A percentile compares a stretch with the other conserved stretches of the same genome.
Evolutionary conservation across 2,113 vertebrate genomes (phyloP).

Genomic region (Poeciliopsis retropinna): DNA sequence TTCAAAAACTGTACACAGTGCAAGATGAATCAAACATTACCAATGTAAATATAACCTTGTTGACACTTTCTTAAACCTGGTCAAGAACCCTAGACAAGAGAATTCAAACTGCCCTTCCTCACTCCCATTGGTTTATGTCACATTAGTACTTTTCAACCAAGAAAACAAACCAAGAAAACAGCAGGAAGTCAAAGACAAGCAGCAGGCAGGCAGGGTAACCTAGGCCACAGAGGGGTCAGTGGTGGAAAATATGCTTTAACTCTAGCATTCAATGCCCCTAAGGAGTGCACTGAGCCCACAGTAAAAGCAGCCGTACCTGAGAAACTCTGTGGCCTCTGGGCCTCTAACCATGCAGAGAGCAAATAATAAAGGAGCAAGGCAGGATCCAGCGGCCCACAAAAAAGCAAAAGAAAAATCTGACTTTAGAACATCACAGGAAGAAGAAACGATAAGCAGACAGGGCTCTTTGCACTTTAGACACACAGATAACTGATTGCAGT

Average conservation of each 20-base stretch:
- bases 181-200: slow-evolving; percentile 27
- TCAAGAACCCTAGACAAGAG: background rate
- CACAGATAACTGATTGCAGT: too few relatives aligned
- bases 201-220: slow-evolving; percentile 24
- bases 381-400: slow-evolving; percentile 47
- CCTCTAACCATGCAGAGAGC: slow-evolving; percentile 77
- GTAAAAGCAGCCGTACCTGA: slow-evolving; percentile 65
- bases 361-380: slow-evolving; percentile 61
- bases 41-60: background rate
- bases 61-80: background rate
- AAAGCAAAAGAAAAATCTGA: slow-evolving; percentile 35
- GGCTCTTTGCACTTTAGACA: too few relatives aligned
- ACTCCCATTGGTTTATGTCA: background rate
- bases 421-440: slow-evolving; percentile 20
- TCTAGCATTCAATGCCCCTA: slow-evolving; percentile 77
- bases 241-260: slow-evolving; percentile 79
- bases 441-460: slow-evolving; percentile 4
- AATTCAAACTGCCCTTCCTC: background rate
- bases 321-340: slow-evolving; percentile 63
- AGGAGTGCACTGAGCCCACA: background rate
- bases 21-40: too few relatives aligned
- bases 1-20: background rate
- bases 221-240: slow-evolving; percentile 36
- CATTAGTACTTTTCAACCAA: slow-evolving; percentile 19
- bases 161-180: slow-evolving; percentile 22